Conservation (phyloP, 2,888 invertebrate species). For the Griposia aprilina region DNA sequence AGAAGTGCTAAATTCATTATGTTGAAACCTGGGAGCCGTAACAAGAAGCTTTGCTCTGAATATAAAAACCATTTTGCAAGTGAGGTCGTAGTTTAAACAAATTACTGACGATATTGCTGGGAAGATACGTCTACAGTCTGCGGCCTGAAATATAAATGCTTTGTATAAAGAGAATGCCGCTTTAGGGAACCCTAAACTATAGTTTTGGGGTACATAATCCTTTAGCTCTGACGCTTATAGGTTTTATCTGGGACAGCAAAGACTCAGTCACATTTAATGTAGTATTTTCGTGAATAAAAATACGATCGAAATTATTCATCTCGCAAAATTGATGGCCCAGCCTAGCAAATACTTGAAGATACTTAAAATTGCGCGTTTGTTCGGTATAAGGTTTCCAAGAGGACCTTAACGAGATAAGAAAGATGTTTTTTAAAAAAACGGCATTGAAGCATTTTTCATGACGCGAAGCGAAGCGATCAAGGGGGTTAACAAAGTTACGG, state of each 20-base stretch:
- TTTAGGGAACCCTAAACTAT: slow-evolving; percentile 32
- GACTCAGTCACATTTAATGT: background rate
- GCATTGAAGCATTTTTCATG: slow-evolving; percentile 33
- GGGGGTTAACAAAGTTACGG: slow-evolving; percentile 29
- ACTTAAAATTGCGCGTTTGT: slow-evolving; percentile 35
- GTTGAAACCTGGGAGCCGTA: slow-evolving; percentile 33
- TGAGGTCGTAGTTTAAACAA: slow-evolving; percentile 57
- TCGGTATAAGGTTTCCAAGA: slow-evolving; percentile 21
- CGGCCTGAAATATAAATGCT: slow-evolving; percentile 43
- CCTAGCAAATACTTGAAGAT: slow-evolving; percentile 22
- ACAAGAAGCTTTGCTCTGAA: slow-evolving; percentile 34
- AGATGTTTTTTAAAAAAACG: slow-evolving; percentile 26
- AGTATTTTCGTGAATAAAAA: slow-evolving; percentile 4
- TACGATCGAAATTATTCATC: slow-evolving; percentile 1
- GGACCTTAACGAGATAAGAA: slow-evolving; percentile 42
- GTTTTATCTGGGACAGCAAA: slow-evolving; percentile 24
- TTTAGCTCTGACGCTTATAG: slow-evolving; percentile 17
- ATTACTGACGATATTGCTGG: slow-evolving; percentile 51
- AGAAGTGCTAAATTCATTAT: slow-evolving; percentile 57
- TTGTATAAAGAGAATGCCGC: slow-evolving; percentile 30
- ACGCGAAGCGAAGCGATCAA: slow-evolving; percentile 40
- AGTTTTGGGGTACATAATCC: slow-evolving; percentile 25
- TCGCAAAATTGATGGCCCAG: background rate
- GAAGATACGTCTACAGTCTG: slow-evolving; percentile 23
- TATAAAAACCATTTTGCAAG: slow-evolving; percentile 53